phyloP scores from a whole-genome alignment of 2,113 vertebrate genomes.

The Ammospiza caudacuta region DNA sequence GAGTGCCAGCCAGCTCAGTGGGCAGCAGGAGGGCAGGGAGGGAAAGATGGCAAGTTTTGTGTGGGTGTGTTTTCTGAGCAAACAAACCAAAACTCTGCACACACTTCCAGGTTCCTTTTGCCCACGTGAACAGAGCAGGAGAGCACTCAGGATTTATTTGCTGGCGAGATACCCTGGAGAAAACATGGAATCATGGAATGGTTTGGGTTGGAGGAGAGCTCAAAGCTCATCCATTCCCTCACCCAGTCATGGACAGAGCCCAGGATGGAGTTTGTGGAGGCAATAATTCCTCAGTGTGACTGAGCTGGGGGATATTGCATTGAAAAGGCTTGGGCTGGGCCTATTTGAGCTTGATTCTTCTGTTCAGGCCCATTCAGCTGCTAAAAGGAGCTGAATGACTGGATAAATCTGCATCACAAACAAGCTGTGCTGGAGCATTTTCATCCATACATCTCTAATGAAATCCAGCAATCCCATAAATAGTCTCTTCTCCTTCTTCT shows the following conservation, averaged over 20 bases:
- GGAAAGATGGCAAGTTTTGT: neutral
- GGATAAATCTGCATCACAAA: neutral
- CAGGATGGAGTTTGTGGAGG: neutral
- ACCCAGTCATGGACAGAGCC: neutral
- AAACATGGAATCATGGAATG: neutral
- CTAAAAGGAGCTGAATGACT: neutral
- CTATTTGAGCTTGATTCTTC: neutral
- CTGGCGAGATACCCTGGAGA: neutral
- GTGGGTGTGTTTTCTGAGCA: neutral
- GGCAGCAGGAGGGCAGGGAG: neutral
- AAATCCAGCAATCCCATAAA: neutral
- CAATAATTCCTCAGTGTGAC: neutral
- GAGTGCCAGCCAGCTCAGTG: neutral
- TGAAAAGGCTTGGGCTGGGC: neutral
- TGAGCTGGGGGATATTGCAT: neutral
- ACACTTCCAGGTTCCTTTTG: neutral
- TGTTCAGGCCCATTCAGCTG: neutral
- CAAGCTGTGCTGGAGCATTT: neutral
- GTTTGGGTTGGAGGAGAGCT: neutral
- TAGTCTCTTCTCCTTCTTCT: neutral
- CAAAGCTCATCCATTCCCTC: neutral
- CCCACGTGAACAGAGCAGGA: neutral
- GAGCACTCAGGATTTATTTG: neutral
- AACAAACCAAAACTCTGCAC: neutral
- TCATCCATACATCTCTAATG: neutral